Conservation (phyloP, 1,140 invertebrate genomes). For the Pseudomyrmex dendroicus region DNA sequence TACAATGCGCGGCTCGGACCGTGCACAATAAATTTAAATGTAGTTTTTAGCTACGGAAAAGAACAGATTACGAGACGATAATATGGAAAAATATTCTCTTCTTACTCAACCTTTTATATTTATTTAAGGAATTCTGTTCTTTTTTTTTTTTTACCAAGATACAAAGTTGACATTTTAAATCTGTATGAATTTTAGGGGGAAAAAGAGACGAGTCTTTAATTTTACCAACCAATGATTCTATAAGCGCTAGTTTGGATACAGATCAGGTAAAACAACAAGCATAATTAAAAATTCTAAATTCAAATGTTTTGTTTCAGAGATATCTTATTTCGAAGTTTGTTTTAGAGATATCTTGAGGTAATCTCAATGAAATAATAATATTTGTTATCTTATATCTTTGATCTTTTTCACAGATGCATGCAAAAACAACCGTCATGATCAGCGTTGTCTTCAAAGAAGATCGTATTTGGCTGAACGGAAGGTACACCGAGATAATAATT, state of each 20-base stretch:
- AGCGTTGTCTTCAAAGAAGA: conserved; percentile 90
- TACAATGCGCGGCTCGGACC: not conserved
- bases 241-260: conserved; percentile 95
- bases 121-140: no score
- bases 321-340: no score
- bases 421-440: conserved; percentile 94
- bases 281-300: conserved; percentile 63
- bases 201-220: conserved; percentile 97
- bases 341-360: not conserved
- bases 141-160: not conserved
- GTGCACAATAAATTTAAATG: not conserved
- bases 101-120: conserved; percentile 33
- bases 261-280: conserved; percentile 88
- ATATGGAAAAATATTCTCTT: conserved; percentile 36
- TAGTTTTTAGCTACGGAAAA: not conserved
- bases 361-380: conserved; percentile 5
- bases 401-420: conserved; percentile 89
- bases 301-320: not conserved
- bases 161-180: conserved; percentile 3
- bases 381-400: conserved; percentile 60
- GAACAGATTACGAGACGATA: not conserved
- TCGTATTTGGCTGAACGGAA: conserved; percentile 95
- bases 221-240: conserved; percentile 98
- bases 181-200: conserved; percentile 90
- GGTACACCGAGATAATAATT: conserved; percentile 79